Evolutionary conservation across 2,113 vertebrate genomes (phyloP).

Genomic region (Phaetusa simplex): DNA sequence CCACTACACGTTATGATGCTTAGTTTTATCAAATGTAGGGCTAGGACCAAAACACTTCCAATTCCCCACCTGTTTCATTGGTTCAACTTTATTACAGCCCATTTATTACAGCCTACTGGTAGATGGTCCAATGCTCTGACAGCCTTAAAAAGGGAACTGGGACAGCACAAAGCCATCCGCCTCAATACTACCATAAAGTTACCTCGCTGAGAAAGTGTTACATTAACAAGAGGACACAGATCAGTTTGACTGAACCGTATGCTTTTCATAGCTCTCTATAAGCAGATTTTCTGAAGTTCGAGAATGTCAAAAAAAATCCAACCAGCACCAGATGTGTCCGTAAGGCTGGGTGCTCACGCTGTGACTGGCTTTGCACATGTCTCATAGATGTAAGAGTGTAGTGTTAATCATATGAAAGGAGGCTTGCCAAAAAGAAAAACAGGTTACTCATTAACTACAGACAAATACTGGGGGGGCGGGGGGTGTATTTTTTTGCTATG

Average conservation of each 20-base stretch:
- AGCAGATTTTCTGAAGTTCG: not conserved
- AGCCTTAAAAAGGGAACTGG: not conserved
- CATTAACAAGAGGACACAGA: not conserved
- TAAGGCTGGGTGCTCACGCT: not conserved
- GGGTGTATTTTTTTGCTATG: not conserved
- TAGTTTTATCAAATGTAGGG: not conserved
- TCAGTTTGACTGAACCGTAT: not conserved
- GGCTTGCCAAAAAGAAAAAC: not conserved
- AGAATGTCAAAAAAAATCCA: not conserved
- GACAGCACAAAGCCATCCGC: not conserved
- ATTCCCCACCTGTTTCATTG: not conserved
- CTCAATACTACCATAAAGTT: too few relatives aligned
- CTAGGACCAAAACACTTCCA: not conserved
- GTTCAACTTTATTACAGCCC: not conserved
- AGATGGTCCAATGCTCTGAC: not conserved
- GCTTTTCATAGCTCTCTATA: not conserved
- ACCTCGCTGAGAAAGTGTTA: not conserved
- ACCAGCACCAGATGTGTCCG: not conserved
- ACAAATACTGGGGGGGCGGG: not conserved
- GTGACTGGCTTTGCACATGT: not conserved
- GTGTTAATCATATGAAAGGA: not conserved
- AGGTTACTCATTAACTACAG: slow-evolving; percentile 9
- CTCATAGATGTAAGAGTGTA: too few relatives aligned
- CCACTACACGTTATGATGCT: not conserved
- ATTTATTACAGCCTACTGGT: not conserved